Percentiles rank a stretch among this genome's conserved stretches.
Evolutionary conservation across 92 coral and sea anemone species (phyloP).

Genomic region (Siderastrea siderea): DNA sequence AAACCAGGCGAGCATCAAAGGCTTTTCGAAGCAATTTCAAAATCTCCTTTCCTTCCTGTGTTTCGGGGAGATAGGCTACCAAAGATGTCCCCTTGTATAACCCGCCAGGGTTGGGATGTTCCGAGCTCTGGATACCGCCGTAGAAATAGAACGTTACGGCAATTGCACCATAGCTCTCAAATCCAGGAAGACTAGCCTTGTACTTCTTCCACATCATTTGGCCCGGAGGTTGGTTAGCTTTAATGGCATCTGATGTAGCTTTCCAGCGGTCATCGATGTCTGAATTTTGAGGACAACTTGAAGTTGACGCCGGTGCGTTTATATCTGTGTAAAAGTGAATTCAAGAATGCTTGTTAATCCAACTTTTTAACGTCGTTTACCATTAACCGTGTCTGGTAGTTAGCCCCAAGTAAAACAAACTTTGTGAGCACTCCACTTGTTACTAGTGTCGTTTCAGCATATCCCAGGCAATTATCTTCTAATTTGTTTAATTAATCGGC

Average conservation of each 20-base stretch:
- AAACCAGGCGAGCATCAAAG: conserved; percentile 58
- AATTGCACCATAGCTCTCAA: conserved; percentile 29
- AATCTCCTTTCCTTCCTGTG: conserved; percentile 48
- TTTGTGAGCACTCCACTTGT: no score
- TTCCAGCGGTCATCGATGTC: neutral
- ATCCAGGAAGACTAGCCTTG: conserved; percentile 20
- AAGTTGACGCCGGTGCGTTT: neutral
- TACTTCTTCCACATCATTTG: conserved; percentile 44
- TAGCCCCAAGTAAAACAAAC: no score
- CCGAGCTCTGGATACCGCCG: conserved; percentile 54
- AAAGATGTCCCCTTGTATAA: conserved; percentile 22
- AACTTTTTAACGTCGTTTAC: neutral
- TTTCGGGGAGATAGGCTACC: conserved; percentile 54
- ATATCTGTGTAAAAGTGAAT: neutral
- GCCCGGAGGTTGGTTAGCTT: conserved; percentile 65
- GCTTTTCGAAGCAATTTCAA: conserved; percentile 52
- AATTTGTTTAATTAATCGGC: no score
- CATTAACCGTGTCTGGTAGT: neutral
- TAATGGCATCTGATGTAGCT: neutral
- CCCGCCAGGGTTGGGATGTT: conserved; percentile 64
- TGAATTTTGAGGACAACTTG: neutral
- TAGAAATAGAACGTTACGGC: conserved; percentile 45
- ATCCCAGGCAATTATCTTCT: no score
- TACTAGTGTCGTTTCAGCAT: no score
- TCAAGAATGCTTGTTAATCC: neutral